phyloP scores from a whole-genome alignment of 2,113 vertebrate species.

The Cygnus atratus region DNA sequence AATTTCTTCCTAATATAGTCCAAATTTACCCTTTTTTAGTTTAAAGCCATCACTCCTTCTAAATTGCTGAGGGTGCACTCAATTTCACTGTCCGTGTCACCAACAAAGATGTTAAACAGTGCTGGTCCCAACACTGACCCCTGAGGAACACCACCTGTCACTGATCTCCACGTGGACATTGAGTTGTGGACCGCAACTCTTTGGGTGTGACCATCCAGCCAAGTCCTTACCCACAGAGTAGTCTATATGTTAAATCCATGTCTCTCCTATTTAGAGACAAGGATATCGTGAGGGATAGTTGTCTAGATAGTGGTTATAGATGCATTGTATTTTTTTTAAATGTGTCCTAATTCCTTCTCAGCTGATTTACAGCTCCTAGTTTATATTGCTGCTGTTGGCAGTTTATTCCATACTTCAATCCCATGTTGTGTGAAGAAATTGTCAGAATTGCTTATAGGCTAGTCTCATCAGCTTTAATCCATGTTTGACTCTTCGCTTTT shows the following conservation, averaged over 20 bases:
- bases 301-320: not conserved
- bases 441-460: not conserved
- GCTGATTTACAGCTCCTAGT: not conserved
- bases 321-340: not conserved
- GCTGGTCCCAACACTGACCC: not conserved
- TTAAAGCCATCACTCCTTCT: too few species aligned
- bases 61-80: not conserved
- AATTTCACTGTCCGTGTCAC: not conserved
- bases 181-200: not conserved
- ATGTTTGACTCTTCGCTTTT: conserved; percentile 19
- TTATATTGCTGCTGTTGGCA: not conserved
- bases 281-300: too few species aligned
- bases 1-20: too few species aligned
- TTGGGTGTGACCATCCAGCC: not conserved
- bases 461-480: not conserved
- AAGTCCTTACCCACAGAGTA: not conserved
- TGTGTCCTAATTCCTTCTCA: not conserved
- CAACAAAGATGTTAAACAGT: not conserved
- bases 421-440: conserved; percentile 18
- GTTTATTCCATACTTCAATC: not conserved
- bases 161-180: not conserved
- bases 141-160: not conserved
- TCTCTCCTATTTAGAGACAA: too few species aligned
- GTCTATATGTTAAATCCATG: too few species aligned
- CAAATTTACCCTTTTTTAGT: too few species aligned